A percentile compares a stretch with the other conserved stretches of the same genome.
Conservation (phyloP, 2,888 invertebrate species). For the Aporophyla lueneburgensis region DNA sequence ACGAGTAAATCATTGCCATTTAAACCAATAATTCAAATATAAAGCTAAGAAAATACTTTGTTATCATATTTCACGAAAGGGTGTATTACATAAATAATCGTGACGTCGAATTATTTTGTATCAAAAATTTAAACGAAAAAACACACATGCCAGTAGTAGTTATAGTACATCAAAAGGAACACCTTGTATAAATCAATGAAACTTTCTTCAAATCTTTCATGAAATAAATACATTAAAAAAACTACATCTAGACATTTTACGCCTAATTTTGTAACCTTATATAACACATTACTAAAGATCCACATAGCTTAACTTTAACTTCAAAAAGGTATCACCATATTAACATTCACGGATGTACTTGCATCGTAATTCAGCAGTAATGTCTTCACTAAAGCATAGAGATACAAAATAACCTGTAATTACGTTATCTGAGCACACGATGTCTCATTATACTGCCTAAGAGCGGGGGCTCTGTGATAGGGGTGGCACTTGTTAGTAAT, state of each 20-base stretch:
- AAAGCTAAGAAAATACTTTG: no score
- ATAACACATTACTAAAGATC: not conserved
- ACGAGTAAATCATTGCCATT: no score
- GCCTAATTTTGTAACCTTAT: not conserved
- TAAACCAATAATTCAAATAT: no score
- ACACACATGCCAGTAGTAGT: no score
- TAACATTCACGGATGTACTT: slow-evolving; percentile 17
- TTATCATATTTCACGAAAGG: no score
- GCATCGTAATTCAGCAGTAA: slow-evolving; percentile 34
- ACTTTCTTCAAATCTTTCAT: no score
- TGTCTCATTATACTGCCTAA: slow-evolving; percentile 48
- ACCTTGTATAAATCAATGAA: no score
- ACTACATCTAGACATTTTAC: not conserved
- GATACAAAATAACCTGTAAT: slow-evolving; percentile 62
- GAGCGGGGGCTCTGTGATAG: slow-evolving; percentile 21
- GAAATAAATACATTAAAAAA: no score
- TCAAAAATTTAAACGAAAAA: no score
- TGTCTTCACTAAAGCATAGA: slow-evolving; percentile 17
- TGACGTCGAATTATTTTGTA: no score
- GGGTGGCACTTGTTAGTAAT: slow-evolving; percentile 33
- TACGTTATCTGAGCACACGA: slow-evolving; percentile 49
- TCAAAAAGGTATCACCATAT: not conserved
- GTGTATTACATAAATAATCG: no score
- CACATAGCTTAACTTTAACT: not conserved
- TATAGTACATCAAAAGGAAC: no score